Evolutionary conservation across 2,888 invertebrate species (phyloP).

Genomic region (Rhogogaster chlorosoma): DNA sequence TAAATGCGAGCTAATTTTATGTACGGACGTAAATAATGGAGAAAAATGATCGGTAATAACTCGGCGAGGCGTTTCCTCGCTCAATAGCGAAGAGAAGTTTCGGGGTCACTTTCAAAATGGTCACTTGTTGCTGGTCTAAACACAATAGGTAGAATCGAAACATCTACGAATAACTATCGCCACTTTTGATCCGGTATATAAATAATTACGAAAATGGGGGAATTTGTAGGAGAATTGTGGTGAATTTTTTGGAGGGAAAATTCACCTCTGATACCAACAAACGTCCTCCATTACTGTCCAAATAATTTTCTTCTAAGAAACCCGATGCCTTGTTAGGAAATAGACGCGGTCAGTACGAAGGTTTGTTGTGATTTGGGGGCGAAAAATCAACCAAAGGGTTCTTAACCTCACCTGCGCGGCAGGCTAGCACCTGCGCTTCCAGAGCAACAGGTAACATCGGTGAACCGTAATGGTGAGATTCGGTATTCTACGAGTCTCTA

Average conservation of each 20-base stretch:
- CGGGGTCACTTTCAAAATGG: slow-evolving; percentile 49
- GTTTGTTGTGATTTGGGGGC: slow-evolving; percentile 46
- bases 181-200: background rate
- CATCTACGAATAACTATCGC: background rate
- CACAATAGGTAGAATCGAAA: slow-evolving; percentile 5
- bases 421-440: slow-evolving; percentile 64
- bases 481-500: background rate
- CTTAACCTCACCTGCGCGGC: slow-evolving; percentile 63
- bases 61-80: background rate
- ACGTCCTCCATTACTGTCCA: slow-evolving; percentile 54
- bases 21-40: background rate
- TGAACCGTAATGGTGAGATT: slow-evolving; percentile 10
- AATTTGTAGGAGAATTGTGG: background rate
- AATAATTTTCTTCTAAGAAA: background rate
- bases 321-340: background rate
- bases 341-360: slow-evolving; percentile 39
- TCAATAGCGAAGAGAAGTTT: background rate
- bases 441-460: slow-evolving; percentile 63
- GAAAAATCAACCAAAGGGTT: slow-evolving; percentile 54
- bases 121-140: slow-evolving; percentile 48
- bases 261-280: slow-evolving; percentile 60
- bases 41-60: background rate
- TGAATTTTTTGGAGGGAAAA: slow-evolving; percentile 38
- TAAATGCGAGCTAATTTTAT: background rate
- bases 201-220: background rate